Percentiles rank a stretch among this genome's conserved stretches.
These are phyloP conservation scores for Cyrtorhinus lividipennis DNA, from an alignment of 1,140 invertebrate genomes.

Conservation along the genomic window DNA sequence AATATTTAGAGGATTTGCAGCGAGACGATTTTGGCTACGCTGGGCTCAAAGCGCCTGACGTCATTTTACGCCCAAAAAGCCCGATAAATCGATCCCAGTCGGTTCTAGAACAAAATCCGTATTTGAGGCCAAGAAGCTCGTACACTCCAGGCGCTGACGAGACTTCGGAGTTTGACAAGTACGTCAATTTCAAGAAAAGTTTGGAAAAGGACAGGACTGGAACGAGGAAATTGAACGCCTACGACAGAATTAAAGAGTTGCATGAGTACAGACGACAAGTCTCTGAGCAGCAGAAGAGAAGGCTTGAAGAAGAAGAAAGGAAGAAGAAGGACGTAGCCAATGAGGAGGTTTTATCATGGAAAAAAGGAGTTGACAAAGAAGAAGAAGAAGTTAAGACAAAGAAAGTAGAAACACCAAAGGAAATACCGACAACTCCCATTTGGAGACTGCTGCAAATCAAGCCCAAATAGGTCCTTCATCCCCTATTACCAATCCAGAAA, in stretches of 20 bases:
- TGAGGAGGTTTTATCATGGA: too few species aligned
- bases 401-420: too few species aligned
- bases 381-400: too few species aligned
- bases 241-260: constrained; percentile 6
- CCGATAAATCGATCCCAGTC: not conserved
- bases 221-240: not conserved
- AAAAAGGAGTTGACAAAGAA: too few species aligned
- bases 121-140: not conserved
- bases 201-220: not conserved
- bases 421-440: too few species aligned
- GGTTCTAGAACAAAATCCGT: not conserved
- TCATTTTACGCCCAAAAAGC: not conserved
- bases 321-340: too few species aligned
- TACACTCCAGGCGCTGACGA: not conserved
- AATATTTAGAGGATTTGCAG: constrained; percentile 16
- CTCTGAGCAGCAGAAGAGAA: not conserved
- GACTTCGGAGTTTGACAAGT: constrained; percentile 10
- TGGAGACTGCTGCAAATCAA: too few species aligned
- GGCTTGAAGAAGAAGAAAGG: not conserved
- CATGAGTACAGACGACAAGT: constrained; percentile 6
- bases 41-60: not conserved
- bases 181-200: constrained; percentile 11
- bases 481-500: too few species aligned
- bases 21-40: not conserved
- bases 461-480: too few species aligned